Percentiles rank a stretch among this genome's conserved stretches.
phyloP scores from a whole-genome alignment of 2,113 vertebrate genomes.

The Podiceps cristatus region DNA sequence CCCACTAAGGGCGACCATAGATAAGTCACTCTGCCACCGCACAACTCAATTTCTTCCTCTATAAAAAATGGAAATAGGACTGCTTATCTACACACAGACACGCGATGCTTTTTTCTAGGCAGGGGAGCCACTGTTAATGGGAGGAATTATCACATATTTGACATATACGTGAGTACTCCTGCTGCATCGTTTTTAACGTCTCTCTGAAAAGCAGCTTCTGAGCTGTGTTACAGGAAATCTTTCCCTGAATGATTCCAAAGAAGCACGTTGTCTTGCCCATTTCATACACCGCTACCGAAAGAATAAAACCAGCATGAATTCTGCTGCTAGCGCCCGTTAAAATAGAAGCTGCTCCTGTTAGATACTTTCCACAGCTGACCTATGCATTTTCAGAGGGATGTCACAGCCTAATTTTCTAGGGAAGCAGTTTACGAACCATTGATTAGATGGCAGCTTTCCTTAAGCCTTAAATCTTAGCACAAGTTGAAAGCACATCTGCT shows the following conservation, averaged over 20 bases:
- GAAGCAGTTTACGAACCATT: not conserved
- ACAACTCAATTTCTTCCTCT: constrained; percentile 1
- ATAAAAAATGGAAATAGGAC: constrained; percentile 52
- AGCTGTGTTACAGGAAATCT: not conserved
- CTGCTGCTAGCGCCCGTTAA: not conserved
- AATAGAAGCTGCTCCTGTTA: not conserved
- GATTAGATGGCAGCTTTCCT: not conserved
- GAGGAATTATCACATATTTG: not conserved
- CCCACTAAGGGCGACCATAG: not conserved
- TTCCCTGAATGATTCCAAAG: not conserved
- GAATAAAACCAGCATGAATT: not conserved
- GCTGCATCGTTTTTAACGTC: not conserved
- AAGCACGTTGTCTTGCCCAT: not conserved
- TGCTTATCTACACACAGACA: constrained; percentile 26
- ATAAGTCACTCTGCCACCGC: accelerated
- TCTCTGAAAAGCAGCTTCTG: not conserved
- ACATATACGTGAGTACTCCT: not conserved
- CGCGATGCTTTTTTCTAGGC: not conserved
- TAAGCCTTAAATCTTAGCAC: not conserved
- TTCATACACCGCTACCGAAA: not conserved
- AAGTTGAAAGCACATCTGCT: not conserved
- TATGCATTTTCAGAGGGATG: not conserved
- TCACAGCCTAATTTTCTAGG: not conserved
- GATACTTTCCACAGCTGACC: not conserved
- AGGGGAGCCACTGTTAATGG: not conserved